Percentiles rank a stretch among this genome's conserved stretches.
phyloP scores from a whole-genome alignment of 2,888 invertebrate genomes.

The Buathra laborator region DNA sequence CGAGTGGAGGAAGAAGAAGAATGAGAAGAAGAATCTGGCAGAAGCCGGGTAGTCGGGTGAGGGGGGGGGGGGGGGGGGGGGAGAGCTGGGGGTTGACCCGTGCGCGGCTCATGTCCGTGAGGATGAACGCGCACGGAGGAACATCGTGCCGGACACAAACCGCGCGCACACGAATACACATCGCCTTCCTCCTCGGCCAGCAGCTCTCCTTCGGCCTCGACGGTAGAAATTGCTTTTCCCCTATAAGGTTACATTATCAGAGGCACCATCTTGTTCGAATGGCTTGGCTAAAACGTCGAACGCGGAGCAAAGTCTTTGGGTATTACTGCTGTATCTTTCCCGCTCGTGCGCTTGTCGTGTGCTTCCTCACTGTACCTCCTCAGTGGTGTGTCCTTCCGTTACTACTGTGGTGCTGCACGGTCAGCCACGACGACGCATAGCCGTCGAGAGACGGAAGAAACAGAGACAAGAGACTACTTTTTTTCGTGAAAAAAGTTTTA shows the following conservation, averaged over 20 bases:
- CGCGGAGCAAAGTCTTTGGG: slow-evolving; percentile 75
- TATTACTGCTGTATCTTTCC: slow-evolving; percentile 76
- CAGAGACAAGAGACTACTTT: background rate
- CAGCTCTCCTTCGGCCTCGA: slow-evolving; percentile 48
- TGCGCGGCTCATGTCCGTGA: slow-evolving; percentile 18
- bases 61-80: slow-evolving; percentile 25
- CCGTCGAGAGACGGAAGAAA: background rate
- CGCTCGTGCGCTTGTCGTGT: slow-evolving; percentile 75
- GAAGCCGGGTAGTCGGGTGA: background rate
- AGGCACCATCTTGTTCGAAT: slow-evolving; percentile 84
- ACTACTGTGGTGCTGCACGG: slow-evolving; percentile 10
- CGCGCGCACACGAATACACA: background rate
- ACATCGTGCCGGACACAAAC: slow-evolving; percentile 20
- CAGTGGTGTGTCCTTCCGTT: slow-evolving; percentile 5
- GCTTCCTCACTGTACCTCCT: slow-evolving; percentile 2
- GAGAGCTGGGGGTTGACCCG: slow-evolving; percentile 39
- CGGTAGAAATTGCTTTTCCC: slow-evolving; percentile 84
- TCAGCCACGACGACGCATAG: slow-evolving; percentile 7
- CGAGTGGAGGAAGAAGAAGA: slow-evolving; percentile 14
- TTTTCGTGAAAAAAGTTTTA: slow-evolving; percentile 45
- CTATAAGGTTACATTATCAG: slow-evolving; percentile 84
- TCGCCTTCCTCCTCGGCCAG: slow-evolving; percentile 31
- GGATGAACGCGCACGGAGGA: slow-evolving; percentile 41
- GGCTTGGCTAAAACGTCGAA: slow-evolving; percentile 82
- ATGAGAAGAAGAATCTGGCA: slow-evolving; percentile 25